Evolutionary conservation across 2,888 invertebrate species (phyloP), one percentile per base, ranked within the genome.

Genomic region (Drymonia ruficornis): DNA sequence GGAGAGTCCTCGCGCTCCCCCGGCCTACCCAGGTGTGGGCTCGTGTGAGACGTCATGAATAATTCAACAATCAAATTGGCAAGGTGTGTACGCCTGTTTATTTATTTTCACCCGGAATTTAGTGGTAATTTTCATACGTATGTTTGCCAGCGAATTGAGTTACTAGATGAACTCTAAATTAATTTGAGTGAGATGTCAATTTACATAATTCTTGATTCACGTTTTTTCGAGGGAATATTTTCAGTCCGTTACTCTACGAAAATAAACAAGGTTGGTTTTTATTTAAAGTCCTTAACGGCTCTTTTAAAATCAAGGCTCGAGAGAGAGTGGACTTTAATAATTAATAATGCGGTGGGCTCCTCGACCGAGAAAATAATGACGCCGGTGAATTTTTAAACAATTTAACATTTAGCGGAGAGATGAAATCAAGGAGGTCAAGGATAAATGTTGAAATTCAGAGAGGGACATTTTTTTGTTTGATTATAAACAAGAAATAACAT

Each of bases 31-130:
- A 66, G 59, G 59, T 87, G 85, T 87, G 81, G 72, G 79, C 65
- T 77, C 81, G 80, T 73, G 81, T 83, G 87, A 87, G 85, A 86
- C 82, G 76, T 80, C 87, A 91, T 91, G 91, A 89, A 91, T 91
- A 84, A 91, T 91, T 91, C 91, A 91, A 85, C 84, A 83, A 86
- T 87, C 84, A 87, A 91, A 91, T 91, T 87, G 88, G 86, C 87
- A 84, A 89, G 87, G 88, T 87, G 84, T 85, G 80, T 83, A 81
- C 80, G 78, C 72, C 76, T 84, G 84, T 87, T 87, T 91, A 89
- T 90, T 91, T 91, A 89, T 89, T 87, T 87, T 84, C 70, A 72
- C 74, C 74, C 74, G 72, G 82, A 90, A 83, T 85, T 85, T 81
- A 78, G 81, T 76, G 74, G 80, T 81, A 83, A 87, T 85, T 83